phyloP scores from a whole-genome alignment of 2,113 vertebrate species.

The Polypterus bichir region DNA sequence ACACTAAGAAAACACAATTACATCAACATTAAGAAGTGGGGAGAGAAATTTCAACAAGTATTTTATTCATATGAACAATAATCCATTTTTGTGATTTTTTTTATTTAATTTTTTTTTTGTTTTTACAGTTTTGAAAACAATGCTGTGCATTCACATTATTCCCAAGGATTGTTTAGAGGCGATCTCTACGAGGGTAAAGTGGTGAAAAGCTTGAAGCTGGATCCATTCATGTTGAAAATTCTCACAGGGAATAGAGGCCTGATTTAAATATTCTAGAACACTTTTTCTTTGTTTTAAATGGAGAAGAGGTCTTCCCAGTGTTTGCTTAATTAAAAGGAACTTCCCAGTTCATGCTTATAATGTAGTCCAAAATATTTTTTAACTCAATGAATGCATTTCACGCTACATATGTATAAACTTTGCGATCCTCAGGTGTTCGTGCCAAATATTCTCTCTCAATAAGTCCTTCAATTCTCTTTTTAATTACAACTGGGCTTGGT shows the following conservation, averaged over 20 bases:
- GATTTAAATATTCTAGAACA: constrained; percentile 81
- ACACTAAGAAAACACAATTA: constrained; percentile 55
- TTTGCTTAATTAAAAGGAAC: constrained; percentile 73
- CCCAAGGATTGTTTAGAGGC: constrained; percentile 80
- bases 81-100: constrained; percentile 64
- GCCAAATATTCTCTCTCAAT: constrained; percentile 98
- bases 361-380: constrained; percentile 62
- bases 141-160: constrained; percentile 89
- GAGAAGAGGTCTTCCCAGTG: constrained; percentile 36
- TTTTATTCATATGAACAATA: constrained; percentile 59
- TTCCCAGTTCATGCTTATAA: constrained; percentile 85
- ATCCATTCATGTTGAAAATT: constrained; percentile 74
- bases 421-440: constrained; percentile 92
- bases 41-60: constrained; percentile 68
- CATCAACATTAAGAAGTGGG: constrained; percentile 81
- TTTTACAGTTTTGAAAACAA: constrained; percentile 89
- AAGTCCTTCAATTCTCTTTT: constrained; percentile 98
- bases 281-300: constrained; percentile 33
- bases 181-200: constrained; percentile 84
- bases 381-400: constrained; percentile 55
- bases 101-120: constrained; percentile 67
- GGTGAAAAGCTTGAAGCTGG: constrained; percentile 83
- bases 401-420: constrained; percentile 97
- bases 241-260: constrained; percentile 72
- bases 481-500: constrained; percentile 95